Evolutionary conservation across 2,888 invertebrate genomes (phyloP).

Genomic region (Cistogaster globosa): DNA sequence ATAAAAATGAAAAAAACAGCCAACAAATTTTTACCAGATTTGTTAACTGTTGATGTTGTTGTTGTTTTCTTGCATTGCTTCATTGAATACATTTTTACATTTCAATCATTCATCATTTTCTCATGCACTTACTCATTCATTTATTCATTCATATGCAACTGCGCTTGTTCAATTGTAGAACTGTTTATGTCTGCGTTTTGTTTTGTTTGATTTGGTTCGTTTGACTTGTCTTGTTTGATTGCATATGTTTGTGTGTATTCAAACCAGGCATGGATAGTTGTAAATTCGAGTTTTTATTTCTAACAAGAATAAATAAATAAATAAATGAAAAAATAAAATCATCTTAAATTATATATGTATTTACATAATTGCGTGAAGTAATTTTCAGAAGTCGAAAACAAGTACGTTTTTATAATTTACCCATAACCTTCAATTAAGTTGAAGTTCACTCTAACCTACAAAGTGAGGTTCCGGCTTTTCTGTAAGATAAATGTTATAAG

Average conservation of each 20-base stretch:
- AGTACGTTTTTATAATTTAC: too few species aligned
- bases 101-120: constrained; percentile 33
- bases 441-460: too few species aligned
- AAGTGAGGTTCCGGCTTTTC: too few species aligned
- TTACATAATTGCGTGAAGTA: too few species aligned
- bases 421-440: too few species aligned
- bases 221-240: constrained; percentile 24
- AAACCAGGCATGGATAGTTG: too few species aligned
- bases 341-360: too few species aligned
- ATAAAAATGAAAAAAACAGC: background rate
- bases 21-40: background rate
- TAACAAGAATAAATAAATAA: too few species aligned
- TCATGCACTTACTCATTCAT: constrained; percentile 7
- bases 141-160: background rate
- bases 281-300: too few species aligned
- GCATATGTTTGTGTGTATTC: background rate
- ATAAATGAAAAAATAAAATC: too few species aligned
- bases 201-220: background rate
- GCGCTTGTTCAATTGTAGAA: background rate
- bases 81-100: constrained; percentile 30
- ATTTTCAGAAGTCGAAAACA: too few species aligned
- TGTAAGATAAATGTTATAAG: too few species aligned
- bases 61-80: constrained; percentile 19
- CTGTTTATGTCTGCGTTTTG: background rate
- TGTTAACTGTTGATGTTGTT: background rate